These are phyloP conservation scores for Epizoanthus illoricatus DNA, from an alignment of 92 coral and sea anemone genomes.

Conservation along the genomic window DNA sequence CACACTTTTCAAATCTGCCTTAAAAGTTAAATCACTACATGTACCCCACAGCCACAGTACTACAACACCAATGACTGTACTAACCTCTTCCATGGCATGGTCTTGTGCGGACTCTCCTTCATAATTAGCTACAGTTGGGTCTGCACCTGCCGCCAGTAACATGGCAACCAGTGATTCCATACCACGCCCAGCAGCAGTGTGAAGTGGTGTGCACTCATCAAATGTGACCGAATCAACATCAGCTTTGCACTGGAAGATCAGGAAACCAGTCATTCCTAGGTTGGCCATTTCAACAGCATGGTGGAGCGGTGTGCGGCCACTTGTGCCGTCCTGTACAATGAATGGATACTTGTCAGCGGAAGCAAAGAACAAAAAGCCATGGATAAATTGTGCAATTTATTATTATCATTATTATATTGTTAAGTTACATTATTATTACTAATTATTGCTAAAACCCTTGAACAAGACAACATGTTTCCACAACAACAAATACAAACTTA, in stretches of 20 bases:
- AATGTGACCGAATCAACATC: slow-evolving; percentile 68
- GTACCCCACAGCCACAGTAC: no score
- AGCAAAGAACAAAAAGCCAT: neutral
- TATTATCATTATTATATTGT: no score
- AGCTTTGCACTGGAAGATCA: slow-evolving; percentile 78
- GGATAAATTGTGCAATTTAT: neutral
- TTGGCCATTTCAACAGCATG: slow-evolving; percentile 83
- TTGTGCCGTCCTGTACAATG: slow-evolving; percentile 73
- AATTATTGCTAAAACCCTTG: no score
- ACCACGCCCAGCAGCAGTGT: slow-evolving; percentile 92
- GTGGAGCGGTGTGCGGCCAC: slow-evolving; percentile 94
- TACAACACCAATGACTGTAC: neutral
- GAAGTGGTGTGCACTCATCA: slow-evolving; percentile 86
- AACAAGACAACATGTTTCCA: no score
- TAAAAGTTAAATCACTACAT: no score
- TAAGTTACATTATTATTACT: no score
- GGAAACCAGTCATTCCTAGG: slow-evolving; percentile 63
- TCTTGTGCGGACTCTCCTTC: slow-evolving; percentile 76
- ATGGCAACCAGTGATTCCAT: slow-evolving; percentile 66
- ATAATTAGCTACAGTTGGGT: slow-evolving; percentile 56
- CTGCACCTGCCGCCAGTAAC: slow-evolving; percentile 89
- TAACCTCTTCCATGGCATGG: slow-evolving; percentile 61
- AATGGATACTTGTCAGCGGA: neutral
- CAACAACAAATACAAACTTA: no score
- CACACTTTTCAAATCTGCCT: no score